Conservation (phyloP, 2,113 vertebrate species). For the Terrapene triunguis region DNA sequence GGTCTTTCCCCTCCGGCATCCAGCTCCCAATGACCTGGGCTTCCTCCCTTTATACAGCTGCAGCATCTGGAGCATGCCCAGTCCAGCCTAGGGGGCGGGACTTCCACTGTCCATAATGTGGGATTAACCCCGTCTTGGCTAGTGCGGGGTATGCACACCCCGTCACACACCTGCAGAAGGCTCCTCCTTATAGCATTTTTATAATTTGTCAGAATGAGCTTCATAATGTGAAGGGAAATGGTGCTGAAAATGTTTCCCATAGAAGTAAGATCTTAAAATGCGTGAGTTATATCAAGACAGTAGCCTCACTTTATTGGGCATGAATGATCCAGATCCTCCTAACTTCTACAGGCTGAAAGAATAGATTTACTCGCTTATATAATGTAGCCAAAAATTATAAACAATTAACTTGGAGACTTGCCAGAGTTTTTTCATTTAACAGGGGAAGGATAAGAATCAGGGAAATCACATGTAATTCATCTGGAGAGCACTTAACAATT, state of each 20-base stretch:
- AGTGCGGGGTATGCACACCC: too few relatives aligned
- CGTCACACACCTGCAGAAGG: neutral
- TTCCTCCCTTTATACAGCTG: too few relatives aligned
- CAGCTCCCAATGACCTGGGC: too few relatives aligned
- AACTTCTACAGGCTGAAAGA: accelerated
- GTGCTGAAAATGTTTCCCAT: neutral
- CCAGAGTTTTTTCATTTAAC: neutral
- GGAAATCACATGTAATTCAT: neutral
- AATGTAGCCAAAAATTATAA: neutral
- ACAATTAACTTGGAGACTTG: neutral
- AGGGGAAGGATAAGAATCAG: neutral
- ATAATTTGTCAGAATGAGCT: neutral
- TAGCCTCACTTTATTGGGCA: neutral
- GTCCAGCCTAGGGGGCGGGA: too few relatives aligned
- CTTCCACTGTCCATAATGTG: too few relatives aligned
- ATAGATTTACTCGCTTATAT: neutral
- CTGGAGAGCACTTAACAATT: neutral
- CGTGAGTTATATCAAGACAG: neutral
- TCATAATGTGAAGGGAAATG: neutral
- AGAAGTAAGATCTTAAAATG: neutral
- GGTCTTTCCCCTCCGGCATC: too few relatives aligned
- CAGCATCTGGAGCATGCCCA: too few relatives aligned
- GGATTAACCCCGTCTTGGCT: too few relatives aligned
- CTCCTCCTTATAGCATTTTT: neutral
- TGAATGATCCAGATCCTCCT: neutral